A percentile compares a stretch with the other conserved stretches of the same genome.
These are phyloP conservation scores for Agapostemon virescens DNA, from an alignment of 2,888 invertebrate species.

Conservation along the genomic window DNA sequence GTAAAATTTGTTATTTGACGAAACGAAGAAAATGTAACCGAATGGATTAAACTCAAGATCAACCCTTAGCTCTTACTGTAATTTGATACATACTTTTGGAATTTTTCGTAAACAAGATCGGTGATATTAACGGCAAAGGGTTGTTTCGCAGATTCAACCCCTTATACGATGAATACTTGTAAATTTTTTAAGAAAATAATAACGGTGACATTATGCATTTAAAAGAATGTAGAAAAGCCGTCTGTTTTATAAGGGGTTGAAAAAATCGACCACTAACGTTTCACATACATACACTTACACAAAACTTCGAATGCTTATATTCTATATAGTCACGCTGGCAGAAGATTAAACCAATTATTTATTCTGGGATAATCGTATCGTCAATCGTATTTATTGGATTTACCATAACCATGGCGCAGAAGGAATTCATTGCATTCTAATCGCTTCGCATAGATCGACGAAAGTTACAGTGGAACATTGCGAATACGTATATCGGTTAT, in stretches of 20 bases:
- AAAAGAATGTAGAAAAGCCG: neutral
- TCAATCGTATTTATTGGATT: slow-evolving; percentile 75
- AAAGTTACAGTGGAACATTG: slow-evolving; percentile 56
- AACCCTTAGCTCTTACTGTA: slow-evolving; percentile 18
- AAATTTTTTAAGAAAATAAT: neutral
- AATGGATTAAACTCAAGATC: neutral
- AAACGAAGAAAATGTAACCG: neutral
- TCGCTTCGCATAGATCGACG: slow-evolving; percentile 49
- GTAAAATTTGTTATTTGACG: neutral
- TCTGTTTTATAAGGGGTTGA: slow-evolving; percentile 34
- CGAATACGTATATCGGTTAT: slow-evolving; percentile 57
- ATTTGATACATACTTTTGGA: neutral
- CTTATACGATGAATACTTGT: slow-evolving; percentile 35
- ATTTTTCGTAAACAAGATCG: neutral
- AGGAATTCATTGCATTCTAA: slow-evolving; percentile 66
- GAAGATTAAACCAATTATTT: slow-evolving; percentile 73
- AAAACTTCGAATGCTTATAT: slow-evolving; percentile 63
- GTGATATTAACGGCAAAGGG: slow-evolving; percentile 20
- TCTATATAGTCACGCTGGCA: slow-evolving; percentile 75
- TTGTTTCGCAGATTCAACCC: slow-evolving; percentile 33
- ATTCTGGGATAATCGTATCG: slow-evolving; percentile 75
- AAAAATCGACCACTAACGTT: slow-evolving; percentile 35
- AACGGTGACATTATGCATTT: neutral
- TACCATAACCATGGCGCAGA: slow-evolving; percentile 67
- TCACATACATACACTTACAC: slow-evolving; percentile 27